Conservation (phyloP, 2,113 vertebrate genomes). For the Holacanthus passer region DNA sequence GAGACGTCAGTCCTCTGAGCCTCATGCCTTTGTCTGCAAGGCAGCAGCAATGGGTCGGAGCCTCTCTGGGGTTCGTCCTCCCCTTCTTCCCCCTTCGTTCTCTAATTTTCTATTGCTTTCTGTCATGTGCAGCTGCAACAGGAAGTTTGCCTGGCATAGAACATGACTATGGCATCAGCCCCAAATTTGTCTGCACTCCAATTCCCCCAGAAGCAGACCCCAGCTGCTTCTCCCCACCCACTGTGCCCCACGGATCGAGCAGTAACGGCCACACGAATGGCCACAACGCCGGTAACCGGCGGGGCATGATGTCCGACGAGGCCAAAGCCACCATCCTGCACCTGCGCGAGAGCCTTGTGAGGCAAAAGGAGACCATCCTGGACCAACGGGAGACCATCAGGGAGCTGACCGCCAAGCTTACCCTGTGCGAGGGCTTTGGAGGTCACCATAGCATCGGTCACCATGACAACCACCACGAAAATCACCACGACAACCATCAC, state of each 20-base stretch:
- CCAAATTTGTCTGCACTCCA: conserved; percentile 88
- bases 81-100: conserved; percentile 46
- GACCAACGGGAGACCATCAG: conserved; percentile 88
- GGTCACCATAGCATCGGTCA: conserved; percentile 67
- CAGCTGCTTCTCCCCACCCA: conserved; percentile 80
- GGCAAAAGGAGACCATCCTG: conserved; percentile 89
- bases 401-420: conserved; percentile 88
- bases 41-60: conserved; percentile 32
- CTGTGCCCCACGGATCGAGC: conserved; percentile 66
- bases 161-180: conserved; percentile 79
- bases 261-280: conserved; percentile 56
- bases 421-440: conserved; percentile 85
- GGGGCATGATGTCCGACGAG: conserved; percentile 83
- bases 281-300: conserved; percentile 53
- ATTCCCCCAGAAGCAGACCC: conserved; percentile 86
- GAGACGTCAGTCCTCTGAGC: conserved; percentile 62
- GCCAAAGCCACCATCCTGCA: conserved; percentile 88
- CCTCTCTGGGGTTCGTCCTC: conserved; percentile 31
- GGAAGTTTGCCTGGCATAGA: conserved; percentile 72
- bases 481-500: conserved; percentile 58
- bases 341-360: conserved; percentile 87
- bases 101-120: conserved; percentile 70
- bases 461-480: conserved; percentile 68
- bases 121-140: conserved; percentile 66
- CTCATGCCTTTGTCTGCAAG: conserved; percentile 48